Base-by-base conservation (phyloP, 2,888 invertebrate species). In the Lysandra coridon region DNA sequence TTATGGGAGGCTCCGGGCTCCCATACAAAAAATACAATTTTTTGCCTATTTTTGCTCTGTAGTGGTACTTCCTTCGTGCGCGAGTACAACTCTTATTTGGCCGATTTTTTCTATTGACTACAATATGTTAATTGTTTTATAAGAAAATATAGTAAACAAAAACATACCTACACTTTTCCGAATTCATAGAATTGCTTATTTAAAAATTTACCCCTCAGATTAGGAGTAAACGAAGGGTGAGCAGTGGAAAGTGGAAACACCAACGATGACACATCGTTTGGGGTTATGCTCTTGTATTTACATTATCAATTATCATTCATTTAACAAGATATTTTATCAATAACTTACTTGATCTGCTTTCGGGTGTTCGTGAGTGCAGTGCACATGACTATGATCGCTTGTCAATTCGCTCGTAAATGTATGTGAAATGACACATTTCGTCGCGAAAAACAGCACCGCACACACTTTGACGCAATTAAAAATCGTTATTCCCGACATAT, bases 301-400 rank as follows among this genome's bases (percentile, higher is more conserved):
- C n/a, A 64, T 49, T 49, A 75, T 10, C 7, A 74, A 44, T 37
- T 33, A 33, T 1, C 7, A 10, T 44, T 0, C 10, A 10, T 44
- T 75, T 53, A 23, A 23, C 49, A 30, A 49, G 4, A 75, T 57
- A 23, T 23, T 23, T 49, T 76, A 53, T 33, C 76, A 53, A 77
- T 64, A 73, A 62, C 95, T 95, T 87, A 97, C 97, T 95, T 97
- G 96, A 87, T 96, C 95, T 79, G 95, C 95, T 85, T 95, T 96
- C 1, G 96, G 96, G 88, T 96, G 96, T 82, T 95, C 92, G 84
- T 97, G 96, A 78, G 92, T 95, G 88, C 96, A 97, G 83, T 95
- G 95, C 7, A 88, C 87, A 86, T 91, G 88, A 40, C 84, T 82
- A 81, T 90, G 88, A 80, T 88, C 90, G 80, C 83, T 87, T 5